Conservation (phyloP, 2,113 vertebrate genomes). For the Diadophis punctatus region DNA sequence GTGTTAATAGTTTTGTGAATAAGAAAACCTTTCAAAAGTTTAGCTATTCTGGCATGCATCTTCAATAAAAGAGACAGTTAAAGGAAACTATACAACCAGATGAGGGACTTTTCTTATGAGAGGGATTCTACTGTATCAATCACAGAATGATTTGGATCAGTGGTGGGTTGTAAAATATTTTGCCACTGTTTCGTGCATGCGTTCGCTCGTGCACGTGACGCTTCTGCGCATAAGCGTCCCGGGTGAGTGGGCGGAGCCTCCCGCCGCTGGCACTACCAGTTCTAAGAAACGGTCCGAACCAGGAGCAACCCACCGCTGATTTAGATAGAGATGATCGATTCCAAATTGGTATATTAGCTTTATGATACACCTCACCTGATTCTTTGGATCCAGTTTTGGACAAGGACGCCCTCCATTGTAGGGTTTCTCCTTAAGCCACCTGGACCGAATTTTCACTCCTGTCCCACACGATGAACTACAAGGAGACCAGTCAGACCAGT, state of each 20-base stretch:
- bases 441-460: slow-evolving; percentile 85
- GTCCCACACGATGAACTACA: slow-evolving; percentile 89
- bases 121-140: background rate
- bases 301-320: background rate
- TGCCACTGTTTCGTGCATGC: too few relatives aligned
- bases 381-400: slow-evolving; percentile 92
- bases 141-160: background rate
- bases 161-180: too few relatives aligned
- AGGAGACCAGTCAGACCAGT: slow-evolving; percentile 89
- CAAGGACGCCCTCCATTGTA: slow-evolving; percentile 94
- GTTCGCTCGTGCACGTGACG: too few relatives aligned
- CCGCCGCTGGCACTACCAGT: too few relatives aligned
- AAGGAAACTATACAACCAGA: background rate
- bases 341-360: background rate
- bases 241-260: too few relatives aligned
- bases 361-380: slow-evolving; percentile 82
- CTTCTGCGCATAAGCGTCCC: too few relatives aligned
- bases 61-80: background rate
- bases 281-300: too few relatives aligned
- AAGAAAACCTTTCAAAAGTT: background rate
- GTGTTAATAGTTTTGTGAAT: background rate
- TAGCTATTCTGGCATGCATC: background rate
- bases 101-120: too few relatives aligned
- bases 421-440: slow-evolving; percentile 94
- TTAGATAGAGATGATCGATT: background rate